These are phyloP conservation scores for Percina caprodes DNA, from an alignment of 2,113 vertebrate genomes.

Conservation along the genomic window DNA sequence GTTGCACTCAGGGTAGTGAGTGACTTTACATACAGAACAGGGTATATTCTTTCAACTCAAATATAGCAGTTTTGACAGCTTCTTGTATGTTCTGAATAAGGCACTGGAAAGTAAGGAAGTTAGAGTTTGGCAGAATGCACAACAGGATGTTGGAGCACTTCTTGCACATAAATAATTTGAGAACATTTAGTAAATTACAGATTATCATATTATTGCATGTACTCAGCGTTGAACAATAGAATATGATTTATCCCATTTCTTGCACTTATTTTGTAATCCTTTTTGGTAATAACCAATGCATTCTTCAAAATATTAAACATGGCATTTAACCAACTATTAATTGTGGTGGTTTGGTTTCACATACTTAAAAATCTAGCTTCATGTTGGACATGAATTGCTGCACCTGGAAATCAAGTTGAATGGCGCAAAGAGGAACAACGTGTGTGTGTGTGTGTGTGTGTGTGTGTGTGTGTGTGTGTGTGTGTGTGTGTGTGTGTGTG, in stretches of 20 bases:
- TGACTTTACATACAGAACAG: constrained; percentile 26
- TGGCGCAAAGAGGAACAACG: constrained; percentile 38
- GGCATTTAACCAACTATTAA: constrained; percentile 71
- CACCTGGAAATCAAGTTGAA: constrained; percentile 62
- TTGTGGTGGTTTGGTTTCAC: constrained; percentile 29
- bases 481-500: constrained; percentile 12
- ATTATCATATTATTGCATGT: constrained; percentile 69
- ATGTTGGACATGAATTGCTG: constrained; percentile 12
- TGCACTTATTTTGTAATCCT: constrained; percentile 81
- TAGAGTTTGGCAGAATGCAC: constrained; percentile 10
- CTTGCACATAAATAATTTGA: constrained; percentile 64
- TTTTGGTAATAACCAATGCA: constrained; percentile 78
- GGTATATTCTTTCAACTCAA: constrained; percentile 34
- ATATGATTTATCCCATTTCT: constrained; percentile 67
- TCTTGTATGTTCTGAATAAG: constrained; percentile 8
- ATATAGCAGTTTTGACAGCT: constrained; percentile 13
- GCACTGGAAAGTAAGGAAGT: constrained; percentile 14
- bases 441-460: constrained; percentile 7
- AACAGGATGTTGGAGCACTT: constrained; percentile 43
- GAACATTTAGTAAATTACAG: constrained; percentile 60
- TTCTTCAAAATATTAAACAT: constrained; percentile 82
- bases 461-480: constrained; percentile 18
- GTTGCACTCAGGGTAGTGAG: constrained; percentile 23
- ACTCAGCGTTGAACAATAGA: constrained; percentile 72
- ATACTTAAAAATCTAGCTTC: constrained; percentile 10